Conservation (phyloP, 2,113 vertebrate genomes). For the Phalacrocorax aristotelis region DNA sequence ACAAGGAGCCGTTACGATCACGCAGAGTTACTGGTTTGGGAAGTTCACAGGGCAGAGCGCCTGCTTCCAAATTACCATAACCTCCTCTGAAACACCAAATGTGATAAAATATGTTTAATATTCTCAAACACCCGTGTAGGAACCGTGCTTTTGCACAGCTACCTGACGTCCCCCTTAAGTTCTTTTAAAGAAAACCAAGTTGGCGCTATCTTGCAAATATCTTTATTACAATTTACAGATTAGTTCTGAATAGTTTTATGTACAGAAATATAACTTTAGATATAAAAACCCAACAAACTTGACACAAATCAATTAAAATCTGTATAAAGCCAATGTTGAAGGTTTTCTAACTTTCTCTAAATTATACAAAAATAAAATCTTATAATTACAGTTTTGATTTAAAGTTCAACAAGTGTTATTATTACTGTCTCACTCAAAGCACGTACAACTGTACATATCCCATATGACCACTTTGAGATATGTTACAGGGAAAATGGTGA, state of each 20-base stretch:
- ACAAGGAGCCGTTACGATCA: neutral
- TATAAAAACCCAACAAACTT: conserved; percentile 68
- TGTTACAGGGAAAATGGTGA: neutral
- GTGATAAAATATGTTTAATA: neutral
- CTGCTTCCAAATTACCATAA: neutral
- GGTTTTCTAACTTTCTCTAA: conserved; percentile 49
- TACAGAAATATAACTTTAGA: conserved; percentile 77
- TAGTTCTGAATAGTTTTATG: conserved; percentile 66
- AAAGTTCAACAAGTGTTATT: conserved; percentile 45
- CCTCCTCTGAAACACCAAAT: neutral
- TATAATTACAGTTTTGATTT: conserved; percentile 68
- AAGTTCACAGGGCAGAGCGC: too few relatives aligned
- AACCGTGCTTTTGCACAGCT: rapidly evolving
- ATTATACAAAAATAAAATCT: conserved; percentile 83
- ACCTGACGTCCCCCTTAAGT: rapidly evolving
- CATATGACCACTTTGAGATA: neutral
- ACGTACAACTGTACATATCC: neutral
- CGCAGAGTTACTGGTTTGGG: neutral
- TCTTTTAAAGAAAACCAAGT: neutral
- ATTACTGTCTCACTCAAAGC: neutral
- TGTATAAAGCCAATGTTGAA: conserved; percentile 54
- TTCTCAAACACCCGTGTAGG: rapidly evolving
- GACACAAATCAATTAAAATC: conserved; percentile 54
- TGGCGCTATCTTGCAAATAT: conserved; percentile 70
- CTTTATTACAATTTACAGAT: conserved; percentile 78